Evolutionary conservation across 92 coral and sea anemone genomes (phyloP), one percentile per base, ranked within the genome.

Genomic region (Desmophyllum pertusum): DNA sequence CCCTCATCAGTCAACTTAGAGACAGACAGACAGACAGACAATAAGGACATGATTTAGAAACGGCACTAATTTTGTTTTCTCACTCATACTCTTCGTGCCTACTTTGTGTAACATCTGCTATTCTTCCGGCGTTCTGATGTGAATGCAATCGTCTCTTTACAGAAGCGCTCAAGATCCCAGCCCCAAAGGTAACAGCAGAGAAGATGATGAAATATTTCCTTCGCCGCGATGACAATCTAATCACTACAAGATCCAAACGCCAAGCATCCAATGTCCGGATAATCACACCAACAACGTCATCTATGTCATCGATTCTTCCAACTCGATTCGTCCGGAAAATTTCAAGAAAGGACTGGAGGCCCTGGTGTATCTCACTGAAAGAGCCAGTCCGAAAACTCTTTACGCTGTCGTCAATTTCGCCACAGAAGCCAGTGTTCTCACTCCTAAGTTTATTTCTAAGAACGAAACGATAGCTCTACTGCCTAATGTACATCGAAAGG

Each of bases 331-430:
- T 6, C 30, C 35, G 23, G 33, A 82, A 42, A 81, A 90, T 6
- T 90, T 87, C 75, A 61, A 31, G 46, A 80, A 62, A 46, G 91
- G 93, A 38, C 85, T 86, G 27, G 57, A 50, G 1, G 93, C 93
- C 14, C 61, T 90, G 31, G 76, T 79, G 29, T 66, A 52, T 31
- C 82, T 90, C 11, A 87, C 85, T 5, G 79, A 80, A 73, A 83
- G 70, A 72, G 93, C 91, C 68, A 71, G 77, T 19, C 86, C 88
- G 6, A 39, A 83, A 41, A 81, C 91, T 5, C 69, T 63, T 6
- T 90, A 87, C 57, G 89, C 91, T n/a, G 74, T 88, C 38, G 84
- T 90, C 33, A 90, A 80, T 38, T 90, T 87, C 46, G 88, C 93
- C 39, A 83, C 89, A 5, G 62, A 27, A 11, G 86, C 91, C 36